Base-by-base conservation (phyloP, 2,113 vertebrate species). In the Felis catus region DNA sequence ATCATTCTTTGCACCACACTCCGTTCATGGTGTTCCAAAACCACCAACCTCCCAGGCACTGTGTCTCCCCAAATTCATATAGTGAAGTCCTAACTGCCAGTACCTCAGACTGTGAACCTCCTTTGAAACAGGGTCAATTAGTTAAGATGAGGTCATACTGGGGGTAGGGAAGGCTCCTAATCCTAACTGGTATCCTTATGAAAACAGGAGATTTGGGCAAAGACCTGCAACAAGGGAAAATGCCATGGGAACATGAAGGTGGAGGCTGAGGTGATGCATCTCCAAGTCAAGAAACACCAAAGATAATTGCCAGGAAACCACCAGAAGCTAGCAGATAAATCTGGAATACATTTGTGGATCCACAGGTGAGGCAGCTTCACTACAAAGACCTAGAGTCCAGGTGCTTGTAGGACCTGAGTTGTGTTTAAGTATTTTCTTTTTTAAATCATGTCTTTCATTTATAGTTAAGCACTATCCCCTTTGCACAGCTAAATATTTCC, bases 381-480 rank as follows among this genome's bases (percentile, higher is more conserved):
- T n/a, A 7, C 12, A 7, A 29, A 94, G 89, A 61, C 94, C 97
- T 82, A 0, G 58, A 76, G 86, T 87, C 87, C 98, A 76, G 90
- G 96, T 95, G 88, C 97, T 97, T 80, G 19, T 88, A 98, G 97
- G 98, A 98, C 97, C 96, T 79, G 85, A 98, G 96, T 92, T 94
- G 83, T 97, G 91, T 98, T 97, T 98, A 98, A 98, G 95, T 95
- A 95, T 84, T 98, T 95, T 97, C 96, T 87, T 98, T 61, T 83
- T 48, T 9, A 83, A 98, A 98, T 98, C 98, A 91, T 97, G 94
- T 98, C 97, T 95, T 98, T 96, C 98, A 98, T 98, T 98, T 98
- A 96, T 98, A 98, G 88, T 98, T 97, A 98, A 98, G 98, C 98
- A 98, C 89, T 97, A 97, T 98, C 98, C 96, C 97, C 97, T 99